These are phyloP conservation scores for Epinephelus moara DNA, from an alignment of 2,113 vertebrate species.

Conservation along the genomic window DNA sequence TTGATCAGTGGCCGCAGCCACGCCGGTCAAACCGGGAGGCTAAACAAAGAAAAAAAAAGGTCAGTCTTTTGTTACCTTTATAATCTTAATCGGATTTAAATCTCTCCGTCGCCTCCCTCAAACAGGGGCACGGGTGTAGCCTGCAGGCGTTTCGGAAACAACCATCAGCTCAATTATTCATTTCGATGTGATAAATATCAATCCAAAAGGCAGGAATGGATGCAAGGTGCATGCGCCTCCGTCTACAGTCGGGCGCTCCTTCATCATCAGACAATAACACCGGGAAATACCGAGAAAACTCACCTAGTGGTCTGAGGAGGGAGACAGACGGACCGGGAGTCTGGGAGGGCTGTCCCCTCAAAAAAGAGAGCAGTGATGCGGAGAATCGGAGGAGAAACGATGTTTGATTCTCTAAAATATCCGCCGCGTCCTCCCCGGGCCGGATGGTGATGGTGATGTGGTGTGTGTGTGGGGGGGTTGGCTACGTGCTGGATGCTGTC, in stretches of 20 bases:
- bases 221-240: slow-evolving; percentile 67
- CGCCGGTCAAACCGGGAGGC: slow-evolving; percentile 49
- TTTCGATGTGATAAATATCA: slow-evolving; percentile 35
- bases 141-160: slow-evolving; percentile 23
- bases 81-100: slow-evolving; percentile 83
- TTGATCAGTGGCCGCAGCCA: slow-evolving; percentile 49
- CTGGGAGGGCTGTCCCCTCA: slow-evolving; percentile 32
- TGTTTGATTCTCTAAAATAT: slow-evolving; percentile 42
- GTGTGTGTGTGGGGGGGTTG: slow-evolving; percentile 58
- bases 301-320: slow-evolving; percentile 80
- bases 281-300: slow-evolving; percentile 69
- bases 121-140: slow-evolving; percentile 29
- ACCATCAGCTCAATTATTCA: slow-evolving; percentile 30
- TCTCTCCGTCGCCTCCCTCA: slow-evolving; percentile 52
- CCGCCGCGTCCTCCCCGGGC: slow-evolving; percentile 58
- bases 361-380: slow-evolving; percentile 34
- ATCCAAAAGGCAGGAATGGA: slow-evolving; percentile 30
- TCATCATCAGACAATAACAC: slow-evolving; percentile 71
- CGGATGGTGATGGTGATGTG: slow-evolving; percentile 68
- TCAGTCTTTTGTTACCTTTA: slow-evolving; percentile 74
- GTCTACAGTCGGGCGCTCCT: slow-evolving; percentile 17
- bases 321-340: slow-evolving; percentile 58
- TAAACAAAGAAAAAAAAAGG: slow-evolving; percentile 78
- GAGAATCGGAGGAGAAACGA: slow-evolving; percentile 1
- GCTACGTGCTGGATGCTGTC: slow-evolving; percentile 82